Conservation (phyloP, 2,888 invertebrate species). For the Laspeyria flexula region DNA sequence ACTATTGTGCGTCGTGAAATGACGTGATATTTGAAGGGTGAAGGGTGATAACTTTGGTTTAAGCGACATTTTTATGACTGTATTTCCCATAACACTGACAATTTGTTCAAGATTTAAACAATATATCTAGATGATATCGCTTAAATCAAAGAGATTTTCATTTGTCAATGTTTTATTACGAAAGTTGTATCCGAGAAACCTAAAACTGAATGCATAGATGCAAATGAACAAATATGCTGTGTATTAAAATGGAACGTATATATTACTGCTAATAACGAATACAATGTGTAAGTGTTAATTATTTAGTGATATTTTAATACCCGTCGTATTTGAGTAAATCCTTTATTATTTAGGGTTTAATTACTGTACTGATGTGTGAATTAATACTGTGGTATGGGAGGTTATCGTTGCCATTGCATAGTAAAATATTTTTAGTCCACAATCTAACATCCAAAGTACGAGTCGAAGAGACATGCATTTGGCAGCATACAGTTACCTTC, state of each 20-base stretch:
- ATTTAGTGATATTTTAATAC: slow-evolving; percentile 13
- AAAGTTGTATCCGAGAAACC: no score
- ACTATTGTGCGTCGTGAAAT: not conserved
- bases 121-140: no score
- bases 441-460: slow-evolving; percentile 53
- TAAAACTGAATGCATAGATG: no score
- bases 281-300: slow-evolving; percentile 7
- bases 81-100: no score
- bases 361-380: slow-evolving; percentile 10
- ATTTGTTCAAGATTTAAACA: no score
- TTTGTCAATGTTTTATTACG: not conserved
- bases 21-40: no score
- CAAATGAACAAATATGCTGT: not conserved
- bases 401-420: slow-evolving; percentile 39
- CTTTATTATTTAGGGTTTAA: not conserved
- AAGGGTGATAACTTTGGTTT: no score
- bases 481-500: slow-evolving; percentile 64
- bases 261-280: slow-evolving; percentile 3
- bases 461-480: slow-evolving; percentile 63
- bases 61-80: no score
- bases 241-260: not conserved
- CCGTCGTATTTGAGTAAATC: slow-evolving; percentile 19
- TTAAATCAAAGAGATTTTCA: not conserved
- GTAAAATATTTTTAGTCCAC: slow-evolving; percentile 49
- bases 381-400: slow-evolving; percentile 23